A percentile compares a stretch with the other conserved stretches of the same genome.
These are phyloP conservation scores for Cacoxenus indagator DNA, from an alignment of 2,888 invertebrate species.

Conservation along the genomic window DNA sequence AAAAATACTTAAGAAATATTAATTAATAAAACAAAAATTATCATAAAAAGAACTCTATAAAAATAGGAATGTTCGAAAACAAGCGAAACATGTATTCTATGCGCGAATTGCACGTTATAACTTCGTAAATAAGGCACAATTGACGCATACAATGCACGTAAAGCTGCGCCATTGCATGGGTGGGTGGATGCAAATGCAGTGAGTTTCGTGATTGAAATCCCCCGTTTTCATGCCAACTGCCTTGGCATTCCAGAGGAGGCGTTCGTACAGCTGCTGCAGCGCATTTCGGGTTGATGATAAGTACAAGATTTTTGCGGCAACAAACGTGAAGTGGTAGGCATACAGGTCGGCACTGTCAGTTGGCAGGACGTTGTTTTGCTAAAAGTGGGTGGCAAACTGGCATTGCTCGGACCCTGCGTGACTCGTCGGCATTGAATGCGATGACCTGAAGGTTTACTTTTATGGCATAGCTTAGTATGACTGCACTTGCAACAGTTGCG, in stretches of 20 bases:
- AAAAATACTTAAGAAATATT: too few relatives aligned
- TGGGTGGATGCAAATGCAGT: too few relatives aligned
- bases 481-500: background rate
- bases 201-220: too few relatives aligned
- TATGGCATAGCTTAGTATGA: background rate
- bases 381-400: background rate
- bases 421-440: background rate
- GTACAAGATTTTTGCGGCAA: background rate
- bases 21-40: too few relatives aligned
- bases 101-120: background rate
- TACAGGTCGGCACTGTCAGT: background rate
- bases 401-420: background rate
- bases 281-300: background rate
- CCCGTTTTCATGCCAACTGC: background rate
- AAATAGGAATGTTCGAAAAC: background rate
- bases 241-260: too few relatives aligned
- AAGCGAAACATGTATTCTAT: background rate
- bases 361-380: background rate
- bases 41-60: too few relatives aligned
- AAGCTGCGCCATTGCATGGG: too few relatives aligned
- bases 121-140: background rate
- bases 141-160: background rate
- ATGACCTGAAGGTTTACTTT: background rate
- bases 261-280: background rate
- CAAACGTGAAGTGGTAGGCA: background rate